Percentiles rank a stretch among this genome's conserved stretches.
These are phyloP conservation scores for Pristionchus arcanus DNA, from an alignment of 2,888 invertebrate genomes.

Conservation along the genomic window DNA sequence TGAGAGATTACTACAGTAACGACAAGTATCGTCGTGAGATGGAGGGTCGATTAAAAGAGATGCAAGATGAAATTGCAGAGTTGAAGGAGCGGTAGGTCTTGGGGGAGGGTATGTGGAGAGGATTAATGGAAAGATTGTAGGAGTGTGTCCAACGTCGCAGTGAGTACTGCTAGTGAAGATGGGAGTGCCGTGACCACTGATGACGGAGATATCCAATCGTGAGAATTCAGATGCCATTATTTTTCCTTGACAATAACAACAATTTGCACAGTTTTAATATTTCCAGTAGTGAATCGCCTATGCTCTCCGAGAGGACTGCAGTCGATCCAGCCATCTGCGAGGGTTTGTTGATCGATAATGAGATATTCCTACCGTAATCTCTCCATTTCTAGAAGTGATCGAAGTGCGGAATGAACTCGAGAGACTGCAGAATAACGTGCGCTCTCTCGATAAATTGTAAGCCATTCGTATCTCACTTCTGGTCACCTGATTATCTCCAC, in stretches of 20 bases:
- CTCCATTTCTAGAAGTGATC: neutral
- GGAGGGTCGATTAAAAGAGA: neutral
- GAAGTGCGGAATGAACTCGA: neutral
- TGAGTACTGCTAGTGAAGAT: neutral
- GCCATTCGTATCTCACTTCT: neutral
- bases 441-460: slow-evolving; percentile 25
- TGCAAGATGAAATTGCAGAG: neutral
- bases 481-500: neutral
- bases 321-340: neutral
- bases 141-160: neutral
- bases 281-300: neutral
- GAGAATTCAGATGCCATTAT: neutral
- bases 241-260: neutral
- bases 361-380: neutral
- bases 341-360: neutral
- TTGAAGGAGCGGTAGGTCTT: neutral
- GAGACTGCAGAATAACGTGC: slow-evolving; percentile 21
- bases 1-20: neutral
- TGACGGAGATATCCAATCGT: neutral
- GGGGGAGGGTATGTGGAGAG: neutral
- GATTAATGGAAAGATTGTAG: neutral
- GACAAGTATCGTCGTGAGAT: slow-evolving; percentile 25
- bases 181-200: neutral
- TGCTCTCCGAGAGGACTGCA: neutral
- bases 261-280: neutral